A percentile compares a stretch with the other conserved stretches of the same genome.
Conservation (phyloP, 2,888 invertebrate genomes). For the Drosophila pullipes region DNA sequence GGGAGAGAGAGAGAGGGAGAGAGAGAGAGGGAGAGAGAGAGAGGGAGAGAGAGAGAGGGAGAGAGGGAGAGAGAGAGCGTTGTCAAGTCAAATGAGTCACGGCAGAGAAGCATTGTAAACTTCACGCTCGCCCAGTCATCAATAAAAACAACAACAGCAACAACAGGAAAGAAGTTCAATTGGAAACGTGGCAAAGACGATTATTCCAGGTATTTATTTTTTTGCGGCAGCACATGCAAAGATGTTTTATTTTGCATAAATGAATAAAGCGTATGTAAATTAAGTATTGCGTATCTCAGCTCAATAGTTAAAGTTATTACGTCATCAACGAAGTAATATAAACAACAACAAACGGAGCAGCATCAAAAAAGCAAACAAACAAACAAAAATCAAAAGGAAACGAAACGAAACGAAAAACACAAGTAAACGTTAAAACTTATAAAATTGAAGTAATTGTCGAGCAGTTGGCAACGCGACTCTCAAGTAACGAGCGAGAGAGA, state of each 20-base stretch:
- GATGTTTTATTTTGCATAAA: background rate
- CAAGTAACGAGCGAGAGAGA: conserved; percentile 29
- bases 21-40: conserved; percentile 3
- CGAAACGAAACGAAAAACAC: background rate
- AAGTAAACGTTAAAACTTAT: conserved; percentile 38
- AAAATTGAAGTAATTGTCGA: conserved; percentile 26
- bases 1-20: background rate
- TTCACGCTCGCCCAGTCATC: conserved; percentile 16
- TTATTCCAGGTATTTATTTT: background rate
- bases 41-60: conserved; percentile 4
- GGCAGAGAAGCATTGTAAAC: conserved; percentile 10
- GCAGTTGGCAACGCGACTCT: conserved; percentile 56
- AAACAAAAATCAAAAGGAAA: background rate
- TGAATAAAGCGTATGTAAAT: conserved; percentile 8
- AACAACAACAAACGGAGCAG: conserved; percentile 24
- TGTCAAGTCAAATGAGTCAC: conserved; percentile 45
- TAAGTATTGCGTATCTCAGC: conserved; percentile 22
- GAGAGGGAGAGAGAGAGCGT: conserved; percentile 18
- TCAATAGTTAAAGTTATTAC: conserved; percentile 45
- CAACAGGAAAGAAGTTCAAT: background rate
- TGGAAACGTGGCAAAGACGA: conserved; percentile 54
- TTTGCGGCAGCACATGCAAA: background rate
- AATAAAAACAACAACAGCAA: conserved; percentile 13
- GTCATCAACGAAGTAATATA: conserved; percentile 57
- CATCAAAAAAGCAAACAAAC: background rate